These are phyloP conservation scores for Anthopleura sola DNA, from an alignment of 64 coral and sea anemone species.

Conservation along the genomic window DNA sequence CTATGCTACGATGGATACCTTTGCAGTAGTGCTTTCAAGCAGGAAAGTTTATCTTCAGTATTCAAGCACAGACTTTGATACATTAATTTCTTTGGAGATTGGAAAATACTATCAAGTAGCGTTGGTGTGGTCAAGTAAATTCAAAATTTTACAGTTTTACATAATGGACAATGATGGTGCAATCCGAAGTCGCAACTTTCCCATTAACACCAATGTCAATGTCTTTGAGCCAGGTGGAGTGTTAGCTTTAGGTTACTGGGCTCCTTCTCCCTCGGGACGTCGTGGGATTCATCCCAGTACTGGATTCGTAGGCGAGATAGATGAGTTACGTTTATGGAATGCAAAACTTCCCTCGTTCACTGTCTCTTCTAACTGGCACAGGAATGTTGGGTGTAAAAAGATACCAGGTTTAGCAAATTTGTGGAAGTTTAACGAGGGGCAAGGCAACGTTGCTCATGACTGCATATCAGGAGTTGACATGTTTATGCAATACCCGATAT, in stretches of 20 bases:
- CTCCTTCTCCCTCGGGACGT: constrained; percentile 51
- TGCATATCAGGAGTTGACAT: constrained; percentile 79
- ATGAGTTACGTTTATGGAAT: constrained; percentile 93
- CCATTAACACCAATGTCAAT: constrained; percentile 41
- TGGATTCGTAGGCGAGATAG: constrained; percentile 79
- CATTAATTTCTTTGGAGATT: constrained; percentile 56
- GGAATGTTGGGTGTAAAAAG: constrained; percentile 62
- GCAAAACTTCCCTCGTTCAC: constrained; percentile 45
- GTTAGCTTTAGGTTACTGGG: constrained; percentile 80
- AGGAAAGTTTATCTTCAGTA: constrained; percentile 69
- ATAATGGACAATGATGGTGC: constrained; percentile 40
- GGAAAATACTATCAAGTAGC: constrained; percentile 71
- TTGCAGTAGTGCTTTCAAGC: constrained; percentile 59
- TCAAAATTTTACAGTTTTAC: constrained; percentile 75
- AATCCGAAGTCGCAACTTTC: constrained; percentile 79
- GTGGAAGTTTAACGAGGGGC: constrained; percentile 93
- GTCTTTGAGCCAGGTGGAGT: constrained; percentile 86
- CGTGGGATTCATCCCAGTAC: constrained; percentile 20
- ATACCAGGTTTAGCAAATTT: constrained; percentile 58
- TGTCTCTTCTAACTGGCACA: constrained; percentile 58
- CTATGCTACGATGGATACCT: constrained; percentile 75
- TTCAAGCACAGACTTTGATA: constrained; percentile 67
- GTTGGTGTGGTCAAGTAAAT: constrained; percentile 69
- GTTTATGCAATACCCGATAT: constrained; percentile 38
- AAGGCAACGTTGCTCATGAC: constrained; percentile 65